These are phyloP conservation scores for Plodia interpunctella DNA, from an alignment of 1,140 invertebrate genomes.

Conservation along the genomic window DNA sequence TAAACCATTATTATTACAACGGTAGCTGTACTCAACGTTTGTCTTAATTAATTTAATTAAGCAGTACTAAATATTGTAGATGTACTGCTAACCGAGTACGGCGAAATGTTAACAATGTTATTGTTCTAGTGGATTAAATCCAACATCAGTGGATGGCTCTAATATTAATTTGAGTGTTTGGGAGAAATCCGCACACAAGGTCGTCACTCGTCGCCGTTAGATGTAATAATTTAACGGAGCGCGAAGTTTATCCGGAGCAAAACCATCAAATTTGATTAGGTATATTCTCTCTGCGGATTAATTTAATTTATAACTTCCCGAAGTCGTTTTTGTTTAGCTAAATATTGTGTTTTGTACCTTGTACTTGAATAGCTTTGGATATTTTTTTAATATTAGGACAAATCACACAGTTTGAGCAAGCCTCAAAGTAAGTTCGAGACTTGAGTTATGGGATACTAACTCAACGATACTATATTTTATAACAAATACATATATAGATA, in stretches of 20 bases:
- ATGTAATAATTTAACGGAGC: conserved; percentile 45
- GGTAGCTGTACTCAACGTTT: no score
- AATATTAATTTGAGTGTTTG: conserved; percentile 66
- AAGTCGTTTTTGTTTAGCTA: neutral
- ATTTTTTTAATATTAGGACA: no score
- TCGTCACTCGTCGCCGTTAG: conserved; percentile 37
- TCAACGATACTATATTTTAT: neutral
- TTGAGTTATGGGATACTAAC: no score
- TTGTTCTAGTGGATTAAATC: conserved; percentile 67
- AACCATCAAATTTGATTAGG: conserved; percentile 32
- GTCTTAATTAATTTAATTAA: conserved; percentile 65
- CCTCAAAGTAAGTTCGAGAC: no score
- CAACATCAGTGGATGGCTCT: conserved; percentile 33
- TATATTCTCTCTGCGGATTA: conserved; percentile 20
- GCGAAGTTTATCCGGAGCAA: conserved; percentile 32
- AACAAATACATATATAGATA: no score
- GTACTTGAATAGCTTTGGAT: neutral
- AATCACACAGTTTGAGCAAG: no score
- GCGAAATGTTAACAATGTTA: conserved; percentile 72
- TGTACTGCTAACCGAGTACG: conserved; percentile 47
- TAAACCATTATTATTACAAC: no score
- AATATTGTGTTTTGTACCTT: neutral
- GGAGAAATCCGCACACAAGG: conserved; percentile 50
- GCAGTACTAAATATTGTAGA: conserved; percentile 57
- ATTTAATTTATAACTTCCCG: conserved; percentile 25